Evolutionary conservation across 37 sponge, comb jelly and placozoan genomes (phyloP).

Genomic region (Tethya wilhelma): DNA sequence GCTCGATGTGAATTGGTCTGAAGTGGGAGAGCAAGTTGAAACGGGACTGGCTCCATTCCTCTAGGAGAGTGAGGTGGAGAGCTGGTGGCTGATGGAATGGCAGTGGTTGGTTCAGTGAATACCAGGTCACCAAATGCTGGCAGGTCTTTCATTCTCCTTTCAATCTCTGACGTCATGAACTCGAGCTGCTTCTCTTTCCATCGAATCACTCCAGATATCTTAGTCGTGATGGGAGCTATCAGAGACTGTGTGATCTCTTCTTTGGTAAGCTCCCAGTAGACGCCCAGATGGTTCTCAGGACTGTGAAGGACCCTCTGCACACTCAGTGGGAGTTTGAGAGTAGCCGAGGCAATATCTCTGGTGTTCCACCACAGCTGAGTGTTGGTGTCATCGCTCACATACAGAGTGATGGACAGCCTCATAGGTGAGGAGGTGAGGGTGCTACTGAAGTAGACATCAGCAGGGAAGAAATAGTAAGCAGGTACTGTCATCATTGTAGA

Average conservation of each 20-base stretch:
- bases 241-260: neutral
- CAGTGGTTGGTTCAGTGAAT: neutral
- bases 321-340: neutral
- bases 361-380: constrained; percentile 26
- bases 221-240: neutral
- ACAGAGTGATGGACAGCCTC: neutral
- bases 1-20: too few species aligned
- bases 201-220: constrained; percentile 26
- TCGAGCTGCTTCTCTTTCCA: constrained; percentile 27
- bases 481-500: neutral
- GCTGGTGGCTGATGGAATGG: neutral
- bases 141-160: neutral
- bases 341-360: neutral
- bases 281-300: constrained; percentile 12
- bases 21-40: too few species aligned
- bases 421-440: neutral
- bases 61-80: neutral
- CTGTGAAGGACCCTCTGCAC: neutral
- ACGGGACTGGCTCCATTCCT: too few species aligned
- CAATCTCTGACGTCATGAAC: neutral
- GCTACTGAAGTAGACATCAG: neutral
- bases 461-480: constrained; percentile 33
- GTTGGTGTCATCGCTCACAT: neutral
- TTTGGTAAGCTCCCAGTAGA: constrained; percentile 17
- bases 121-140: neutral